phyloP scores from a whole-genome alignment of 1,140 invertebrate species.

The Arion vulgaris region DNA sequence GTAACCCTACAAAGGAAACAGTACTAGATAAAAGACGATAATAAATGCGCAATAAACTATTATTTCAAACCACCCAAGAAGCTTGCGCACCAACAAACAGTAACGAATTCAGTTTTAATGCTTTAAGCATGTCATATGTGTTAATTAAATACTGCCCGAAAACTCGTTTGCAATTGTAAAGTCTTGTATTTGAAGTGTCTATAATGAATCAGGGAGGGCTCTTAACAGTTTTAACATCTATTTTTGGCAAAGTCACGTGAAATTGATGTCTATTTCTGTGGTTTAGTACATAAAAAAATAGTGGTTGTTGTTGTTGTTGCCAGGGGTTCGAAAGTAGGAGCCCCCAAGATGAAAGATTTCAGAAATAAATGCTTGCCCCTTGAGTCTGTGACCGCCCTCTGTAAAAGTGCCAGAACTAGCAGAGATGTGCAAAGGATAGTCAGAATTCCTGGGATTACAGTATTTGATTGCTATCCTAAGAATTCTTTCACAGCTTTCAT shows the following conservation, averaged over 20 bases:
- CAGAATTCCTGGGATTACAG: neutral
- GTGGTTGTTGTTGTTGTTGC: neutral
- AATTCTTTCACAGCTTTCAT: neutral
- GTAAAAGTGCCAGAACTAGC: neutral
- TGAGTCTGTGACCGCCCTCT: neutral
- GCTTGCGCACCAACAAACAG: conserved; percentile 1
- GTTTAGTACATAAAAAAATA: conserved; percentile 1
- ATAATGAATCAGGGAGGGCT: neutral
- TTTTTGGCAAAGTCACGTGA: neutral
- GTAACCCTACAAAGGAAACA: neutral
- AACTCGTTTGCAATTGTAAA: neutral
- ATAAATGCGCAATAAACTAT: neutral
- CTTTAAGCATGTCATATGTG: neutral
- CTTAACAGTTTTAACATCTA: conserved; percentile 3
- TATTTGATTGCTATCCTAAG: neutral
- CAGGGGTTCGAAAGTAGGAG: neutral
- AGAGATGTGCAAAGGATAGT: neutral
- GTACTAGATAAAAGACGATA: neutral
- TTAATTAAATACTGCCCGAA: neutral
- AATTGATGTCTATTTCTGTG: neutral
- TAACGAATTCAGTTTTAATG: neutral
- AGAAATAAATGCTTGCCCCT: neutral
- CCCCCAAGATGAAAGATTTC: neutral
- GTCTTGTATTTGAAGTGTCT: neutral
- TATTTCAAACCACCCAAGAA: neutral